phyloP scores from a whole-genome alignment of 2,113 vertebrate species.

The Delphinapterus leucas region DNA sequence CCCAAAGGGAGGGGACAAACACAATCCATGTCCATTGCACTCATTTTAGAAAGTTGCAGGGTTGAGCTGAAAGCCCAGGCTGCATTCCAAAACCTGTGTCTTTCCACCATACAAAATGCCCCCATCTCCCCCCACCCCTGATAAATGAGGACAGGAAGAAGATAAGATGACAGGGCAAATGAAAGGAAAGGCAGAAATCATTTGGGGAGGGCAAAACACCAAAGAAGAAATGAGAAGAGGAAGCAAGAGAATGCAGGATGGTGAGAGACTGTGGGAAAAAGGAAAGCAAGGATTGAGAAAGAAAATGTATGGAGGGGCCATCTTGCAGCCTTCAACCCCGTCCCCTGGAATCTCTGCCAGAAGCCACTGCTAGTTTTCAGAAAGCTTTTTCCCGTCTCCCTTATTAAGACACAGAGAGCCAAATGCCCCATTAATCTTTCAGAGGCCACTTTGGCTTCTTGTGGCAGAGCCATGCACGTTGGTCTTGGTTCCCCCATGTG shows the following conservation, averaged over 20 bases:
- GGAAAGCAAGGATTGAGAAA: conserved; percentile 1
- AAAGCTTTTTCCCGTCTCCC: conserved; percentile 65
- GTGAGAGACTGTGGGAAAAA: conserved; percentile 26
- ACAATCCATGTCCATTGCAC: neutral
- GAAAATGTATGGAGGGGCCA: neutral
- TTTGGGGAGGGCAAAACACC: neutral
- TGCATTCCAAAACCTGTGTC: neutral
- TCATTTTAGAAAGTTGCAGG: neutral
- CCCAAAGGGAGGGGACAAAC: neutral
- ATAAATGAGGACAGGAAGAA: neutral
- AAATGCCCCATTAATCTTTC: conserved; percentile 70
- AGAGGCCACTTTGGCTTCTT: conserved; percentile 64
- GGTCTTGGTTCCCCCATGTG: conserved; percentile 28
- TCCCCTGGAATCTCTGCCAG: neutral
- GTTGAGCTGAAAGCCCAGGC: neutral
- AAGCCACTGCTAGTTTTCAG: conserved; percentile 62
- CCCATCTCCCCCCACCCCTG: neutral
- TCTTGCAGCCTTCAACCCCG: conserved; percentile 31
- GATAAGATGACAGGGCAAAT: neutral
- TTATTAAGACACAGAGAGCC: conserved; percentile 55
- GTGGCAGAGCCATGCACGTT: conserved; percentile 26
- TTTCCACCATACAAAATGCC: neutral
- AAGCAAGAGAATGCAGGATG: conserved; percentile 25
- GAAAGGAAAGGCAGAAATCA: conserved; percentile 42
- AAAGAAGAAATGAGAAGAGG: conserved; percentile 37